phyloP scores from a whole-genome alignment of 2,113 vertebrate species.

The Silurus asotus region DNA sequence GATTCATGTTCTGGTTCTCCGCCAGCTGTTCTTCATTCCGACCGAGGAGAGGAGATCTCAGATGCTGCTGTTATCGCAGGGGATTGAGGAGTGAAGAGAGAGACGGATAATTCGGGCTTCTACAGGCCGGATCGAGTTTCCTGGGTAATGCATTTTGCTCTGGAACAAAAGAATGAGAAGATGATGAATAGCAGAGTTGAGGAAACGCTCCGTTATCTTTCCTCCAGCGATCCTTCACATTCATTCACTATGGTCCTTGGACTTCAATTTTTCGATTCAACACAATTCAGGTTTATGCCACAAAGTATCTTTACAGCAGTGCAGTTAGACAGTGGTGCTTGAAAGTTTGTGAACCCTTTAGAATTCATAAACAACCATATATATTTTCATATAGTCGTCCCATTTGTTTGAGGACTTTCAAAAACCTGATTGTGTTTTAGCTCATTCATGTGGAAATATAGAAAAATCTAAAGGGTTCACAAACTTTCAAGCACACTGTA shows the following conservation, averaged over 20 bases:
- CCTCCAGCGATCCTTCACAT: not conserved
- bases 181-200: not conserved
- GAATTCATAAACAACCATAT: too few relatives aligned
- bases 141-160: conserved; percentile 23
- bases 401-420: too few relatives aligned
- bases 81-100: conserved; percentile 34
- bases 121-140: conserved; percentile 41
- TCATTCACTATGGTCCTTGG: not conserved
- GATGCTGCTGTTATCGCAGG: conserved; percentile 4
- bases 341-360: too few relatives aligned
- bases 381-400: too few relatives aligned
- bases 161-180: conserved; percentile 10
- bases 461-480: too few relatives aligned
- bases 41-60: not conserved
- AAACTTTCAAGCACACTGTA: too few relatives aligned
- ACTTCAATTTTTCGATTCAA: not conserved
- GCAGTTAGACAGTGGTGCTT: not conserved
- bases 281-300: not conserved
- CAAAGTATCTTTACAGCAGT: not conserved
- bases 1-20: conserved; percentile 35
- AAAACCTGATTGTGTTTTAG: too few relatives aligned
- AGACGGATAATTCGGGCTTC: conserved; percentile 28
- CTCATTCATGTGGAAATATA: too few relatives aligned
- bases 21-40: conserved; percentile 51
- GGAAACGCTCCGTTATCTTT: not conserved